phyloP scores from a whole-genome alignment of 2,888 invertebrate genomes.

The Drepanosiphum platanoidis region DNA sequence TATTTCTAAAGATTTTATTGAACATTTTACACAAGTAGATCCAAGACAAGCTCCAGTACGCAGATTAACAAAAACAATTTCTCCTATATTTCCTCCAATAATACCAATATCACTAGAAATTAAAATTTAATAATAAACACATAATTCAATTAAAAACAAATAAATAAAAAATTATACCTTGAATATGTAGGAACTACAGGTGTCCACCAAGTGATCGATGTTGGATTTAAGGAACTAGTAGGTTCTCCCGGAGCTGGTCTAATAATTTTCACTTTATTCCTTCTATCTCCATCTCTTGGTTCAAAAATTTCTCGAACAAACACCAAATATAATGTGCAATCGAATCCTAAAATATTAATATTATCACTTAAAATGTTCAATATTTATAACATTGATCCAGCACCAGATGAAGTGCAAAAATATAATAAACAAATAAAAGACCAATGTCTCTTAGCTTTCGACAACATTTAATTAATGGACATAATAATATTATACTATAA shows the following conservation, averaged over 20 bases:
- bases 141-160: background rate
- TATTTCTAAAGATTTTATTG: conserved; percentile 57
- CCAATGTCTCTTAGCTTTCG: too few species aligned
- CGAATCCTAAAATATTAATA: conserved; percentile 51
- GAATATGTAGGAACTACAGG: conserved; percentile 52
- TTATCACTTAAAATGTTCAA: conserved; percentile 33
- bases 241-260: conserved; percentile 60
- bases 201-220: conserved; percentile 55
- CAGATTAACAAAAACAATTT: conserved; percentile 77
- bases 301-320: conserved; percentile 57
- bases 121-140: background rate
- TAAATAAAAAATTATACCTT: background rate
- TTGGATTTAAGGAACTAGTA: conserved; percentile 50
- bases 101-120: conserved; percentile 66
- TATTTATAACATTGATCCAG: background rate
- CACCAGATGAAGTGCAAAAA: background rate
- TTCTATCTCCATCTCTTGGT: conserved; percentile 50
- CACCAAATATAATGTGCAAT: conserved; percentile 61
- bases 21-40: conserved; percentile 71
- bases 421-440: background rate
- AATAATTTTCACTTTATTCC: conserved; percentile 58
- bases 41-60: conserved; percentile 77
- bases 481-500: background rate
- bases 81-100: conserved; percentile 70
- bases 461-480: background rate